Percentiles rank a stretch among this genome's conserved stretches.
Conservation (phyloP, 30 jellyfish, hydroid and myxozoan genomes). For the Turritopsis dohrnii region DNA sequence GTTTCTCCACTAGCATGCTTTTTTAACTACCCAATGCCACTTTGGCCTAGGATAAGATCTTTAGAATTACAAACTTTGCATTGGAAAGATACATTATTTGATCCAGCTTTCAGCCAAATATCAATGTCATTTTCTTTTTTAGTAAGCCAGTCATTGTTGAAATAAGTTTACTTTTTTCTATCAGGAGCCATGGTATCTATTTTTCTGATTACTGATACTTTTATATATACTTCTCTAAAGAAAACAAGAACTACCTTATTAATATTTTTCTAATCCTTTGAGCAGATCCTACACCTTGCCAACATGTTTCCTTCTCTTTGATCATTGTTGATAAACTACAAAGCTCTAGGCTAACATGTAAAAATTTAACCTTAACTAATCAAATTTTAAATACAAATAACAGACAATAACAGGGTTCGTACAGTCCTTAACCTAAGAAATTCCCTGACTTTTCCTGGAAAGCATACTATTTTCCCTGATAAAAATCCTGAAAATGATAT, state of each 20-base stretch:
- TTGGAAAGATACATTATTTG: neutral
- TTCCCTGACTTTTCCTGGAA: too few relatives aligned
- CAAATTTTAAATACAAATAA: too few relatives aligned
- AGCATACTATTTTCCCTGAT: too few relatives aligned
- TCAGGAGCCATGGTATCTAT: slow-evolving; percentile 11
- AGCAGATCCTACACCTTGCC: too few relatives aligned
- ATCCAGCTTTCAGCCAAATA: slow-evolving; percentile 1
- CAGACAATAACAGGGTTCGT: too few relatives aligned
- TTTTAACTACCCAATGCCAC: slow-evolving; percentile 9
- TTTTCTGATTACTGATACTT: neutral
- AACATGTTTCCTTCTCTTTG: too few relatives aligned
- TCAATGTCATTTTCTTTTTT: neutral
- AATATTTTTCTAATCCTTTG: neutral
- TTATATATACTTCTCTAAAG: neutral
- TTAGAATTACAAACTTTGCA: slow-evolving; percentile 14
- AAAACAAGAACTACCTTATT: neutral
- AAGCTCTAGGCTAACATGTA: too few relatives aligned
- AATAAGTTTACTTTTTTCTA: slow-evolving; percentile 1
- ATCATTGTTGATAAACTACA: too few relatives aligned
- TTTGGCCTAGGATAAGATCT: neutral
- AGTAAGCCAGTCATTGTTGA: slow-evolving; percentile 12
- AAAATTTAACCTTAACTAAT: too few relatives aligned
- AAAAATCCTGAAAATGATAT: too few relatives aligned
- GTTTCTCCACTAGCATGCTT: slow-evolving; percentile 7
- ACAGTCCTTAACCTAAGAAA: too few relatives aligned